These are phyloP conservation scores for Spodoptera exigua DNA, from an alignment of 2,888 invertebrate species.

Conservation along the genomic window DNA sequence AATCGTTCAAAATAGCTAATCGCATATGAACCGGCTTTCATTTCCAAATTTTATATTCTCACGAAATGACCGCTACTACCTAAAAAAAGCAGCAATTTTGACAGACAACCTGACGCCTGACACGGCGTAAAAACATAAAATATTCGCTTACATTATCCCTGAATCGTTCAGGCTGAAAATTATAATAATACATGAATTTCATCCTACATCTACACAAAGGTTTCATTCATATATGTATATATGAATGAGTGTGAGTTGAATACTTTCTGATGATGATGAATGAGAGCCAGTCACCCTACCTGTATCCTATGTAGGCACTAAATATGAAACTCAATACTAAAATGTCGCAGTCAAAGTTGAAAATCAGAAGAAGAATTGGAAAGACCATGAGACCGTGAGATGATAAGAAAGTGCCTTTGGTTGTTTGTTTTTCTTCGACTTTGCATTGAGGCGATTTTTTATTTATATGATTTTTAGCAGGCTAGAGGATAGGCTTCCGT, in stretches of 20 bases:
- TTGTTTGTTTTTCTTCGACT: no score
- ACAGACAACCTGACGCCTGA: no score
- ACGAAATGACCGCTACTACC: no score
- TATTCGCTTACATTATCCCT: background rate
- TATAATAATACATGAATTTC: conserved; percentile 8
- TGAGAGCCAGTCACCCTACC: conserved; percentile 15
- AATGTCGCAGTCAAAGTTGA: conserved; percentile 21
- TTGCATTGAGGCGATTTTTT: no score
- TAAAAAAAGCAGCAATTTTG: no score
- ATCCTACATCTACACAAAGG: conserved; percentile 3
- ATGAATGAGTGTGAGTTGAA: conserved; percentile 18
- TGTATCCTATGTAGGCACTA: background rate
- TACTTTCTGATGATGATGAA: conserved; percentile 42
- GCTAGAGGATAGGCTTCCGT: no score
- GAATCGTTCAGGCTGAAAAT: background rate
- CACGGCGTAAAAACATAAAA: background rate
- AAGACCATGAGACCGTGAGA: background rate
- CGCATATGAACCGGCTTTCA: no score
- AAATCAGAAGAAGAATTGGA: background rate
- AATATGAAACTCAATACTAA: conserved; percentile 12
- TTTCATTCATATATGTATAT: conserved; percentile 14
- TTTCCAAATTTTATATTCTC: no score
- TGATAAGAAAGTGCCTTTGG: no score
- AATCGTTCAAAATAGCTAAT: no score
- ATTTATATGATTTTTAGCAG: no score